Conservation (phyloP, 2,797 vertebrate species). For the Sitta carolinensis region DNA sequence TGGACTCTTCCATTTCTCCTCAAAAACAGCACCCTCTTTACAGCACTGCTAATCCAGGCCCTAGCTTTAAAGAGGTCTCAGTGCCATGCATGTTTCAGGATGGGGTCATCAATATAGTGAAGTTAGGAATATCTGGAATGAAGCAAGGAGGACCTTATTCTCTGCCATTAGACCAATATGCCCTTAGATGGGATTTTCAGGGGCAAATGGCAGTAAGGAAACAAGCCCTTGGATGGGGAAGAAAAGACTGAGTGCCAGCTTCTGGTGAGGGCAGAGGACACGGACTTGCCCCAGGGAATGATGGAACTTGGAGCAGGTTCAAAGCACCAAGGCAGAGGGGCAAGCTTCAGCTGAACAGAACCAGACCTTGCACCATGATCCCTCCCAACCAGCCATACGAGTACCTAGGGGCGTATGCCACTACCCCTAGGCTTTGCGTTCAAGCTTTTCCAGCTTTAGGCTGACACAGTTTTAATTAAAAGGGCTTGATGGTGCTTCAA, state of each 20-base stretch:
- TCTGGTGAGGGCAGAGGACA: not conserved
- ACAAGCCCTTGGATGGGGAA: not conserved
- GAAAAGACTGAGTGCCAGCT: not conserved
- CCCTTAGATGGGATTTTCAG: not conserved
- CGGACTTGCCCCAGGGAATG: not conserved
- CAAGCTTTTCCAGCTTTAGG: constrained; percentile 22
- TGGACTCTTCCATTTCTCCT: not conserved
- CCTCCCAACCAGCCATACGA: not conserved
- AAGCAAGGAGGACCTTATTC: not conserved
- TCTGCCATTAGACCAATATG: not conserved
- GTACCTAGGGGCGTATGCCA: not conserved
- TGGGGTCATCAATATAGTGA: not conserved
- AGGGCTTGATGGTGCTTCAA: not conserved
- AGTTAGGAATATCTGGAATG: not conserved
- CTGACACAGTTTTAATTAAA: not conserved
- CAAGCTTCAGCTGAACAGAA: not conserved
- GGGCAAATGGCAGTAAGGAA: not conserved
- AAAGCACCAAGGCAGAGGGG: not conserved
- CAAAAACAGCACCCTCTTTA: not conserved
- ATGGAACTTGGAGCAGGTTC: not conserved
- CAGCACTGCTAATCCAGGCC: not conserved
- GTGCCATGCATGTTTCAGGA: accelerated
- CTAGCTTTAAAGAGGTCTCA: not conserved
- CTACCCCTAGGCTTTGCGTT: not conserved
- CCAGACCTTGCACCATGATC: not conserved